A percentile compares a stretch with the other conserved stretches of the same genome.
phyloP scores from a whole-genome alignment of 64 coral and sea anemone genomes.

The Montipora efflorescens region DNA sequence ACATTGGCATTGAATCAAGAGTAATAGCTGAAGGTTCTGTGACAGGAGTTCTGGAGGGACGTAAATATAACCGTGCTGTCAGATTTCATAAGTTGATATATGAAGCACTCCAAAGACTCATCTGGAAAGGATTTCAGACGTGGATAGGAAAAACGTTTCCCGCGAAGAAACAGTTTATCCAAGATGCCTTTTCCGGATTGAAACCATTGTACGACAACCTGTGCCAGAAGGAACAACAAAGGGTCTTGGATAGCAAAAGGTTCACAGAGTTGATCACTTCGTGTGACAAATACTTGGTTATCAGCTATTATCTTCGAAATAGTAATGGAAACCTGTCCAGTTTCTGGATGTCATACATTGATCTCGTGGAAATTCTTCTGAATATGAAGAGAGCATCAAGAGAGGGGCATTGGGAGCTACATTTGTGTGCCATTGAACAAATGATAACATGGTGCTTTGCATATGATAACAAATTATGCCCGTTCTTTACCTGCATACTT shows the following conservation, averaged over 20 bases:
- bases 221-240: constrained; percentile 31
- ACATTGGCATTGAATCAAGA: constrained; percentile 56
- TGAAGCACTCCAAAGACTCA: too few species aligned
- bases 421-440: constrained; percentile 46
- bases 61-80: constrained; percentile 66
- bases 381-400: constrained; percentile 46
- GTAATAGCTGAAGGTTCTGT: constrained; percentile 74
- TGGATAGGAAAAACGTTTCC: constrained; percentile 43
- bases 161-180: neutral
- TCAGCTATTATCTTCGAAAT: neutral
- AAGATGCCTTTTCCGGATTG: constrained; percentile 4
- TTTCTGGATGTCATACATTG: constrained; percentile 72
- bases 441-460: constrained; percentile 77
- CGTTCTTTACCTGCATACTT: constrained; percentile 57
- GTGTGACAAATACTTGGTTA: neutral
- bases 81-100: constrained; percentile 58
- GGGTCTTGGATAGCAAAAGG: constrained; percentile 5
- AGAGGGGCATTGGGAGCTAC: constrained; percentile 65
- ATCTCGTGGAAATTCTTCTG: constrained; percentile 70
- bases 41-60: constrained; percentile 47
- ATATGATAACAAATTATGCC: constrained; percentile 79
- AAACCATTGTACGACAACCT: constrained; percentile 26
- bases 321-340: constrained; percentile 26
- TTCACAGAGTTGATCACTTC: neutral
- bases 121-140: constrained; percentile 51